Conservation (phyloP, 1,140 invertebrate genomes). For the Drosophila chauvacae region DNA sequence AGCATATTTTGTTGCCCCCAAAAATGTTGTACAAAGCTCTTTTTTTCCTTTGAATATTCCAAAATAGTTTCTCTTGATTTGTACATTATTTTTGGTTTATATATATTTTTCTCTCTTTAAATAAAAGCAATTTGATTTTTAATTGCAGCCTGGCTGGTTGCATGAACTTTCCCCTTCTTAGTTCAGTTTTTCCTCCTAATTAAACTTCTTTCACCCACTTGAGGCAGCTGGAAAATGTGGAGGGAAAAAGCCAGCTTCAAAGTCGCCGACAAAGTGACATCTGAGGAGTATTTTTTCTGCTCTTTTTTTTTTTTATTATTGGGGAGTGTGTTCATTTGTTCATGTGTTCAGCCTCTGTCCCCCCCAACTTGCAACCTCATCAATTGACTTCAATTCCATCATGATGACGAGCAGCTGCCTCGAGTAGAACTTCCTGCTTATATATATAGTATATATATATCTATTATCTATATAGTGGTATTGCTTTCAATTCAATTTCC, state of each 20-base stretch:
- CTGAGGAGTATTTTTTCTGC: conserved; percentile 20
- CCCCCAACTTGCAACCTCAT: conserved; percentile 38
- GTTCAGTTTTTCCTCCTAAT: conserved; percentile 31
- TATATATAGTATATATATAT: background rate
- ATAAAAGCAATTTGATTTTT: conserved; percentile 10
- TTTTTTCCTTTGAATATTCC: background rate
- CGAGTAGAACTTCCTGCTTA: conserved; percentile 28
- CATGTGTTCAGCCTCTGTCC: conserved; percentile 18
- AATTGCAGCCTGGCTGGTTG: background rate
- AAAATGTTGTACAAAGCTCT: background rate
- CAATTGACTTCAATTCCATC: conserved; percentile 51
- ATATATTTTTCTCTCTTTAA: conserved; percentile 30
- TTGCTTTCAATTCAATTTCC: background rate
- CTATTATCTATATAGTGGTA: background rate
- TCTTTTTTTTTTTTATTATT: conserved; percentile 7
- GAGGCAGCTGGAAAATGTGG: conserved; percentile 8
- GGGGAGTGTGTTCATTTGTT: conserved; percentile 20
- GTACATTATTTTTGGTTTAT: conserved; percentile 8
- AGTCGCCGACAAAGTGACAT: conserved; percentile 54
- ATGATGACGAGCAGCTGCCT: conserved; percentile 43
- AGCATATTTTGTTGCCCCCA: too few relatives aligned
- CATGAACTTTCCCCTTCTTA: conserved; percentile 6
- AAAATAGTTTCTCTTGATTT: background rate
- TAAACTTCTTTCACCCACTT: conserved; percentile 59
- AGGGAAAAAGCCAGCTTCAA: conserved; percentile 26